phyloP scores from a whole-genome alignment of 2,113 vertebrate species.

The Onychostruthus taczanowskii region DNA sequence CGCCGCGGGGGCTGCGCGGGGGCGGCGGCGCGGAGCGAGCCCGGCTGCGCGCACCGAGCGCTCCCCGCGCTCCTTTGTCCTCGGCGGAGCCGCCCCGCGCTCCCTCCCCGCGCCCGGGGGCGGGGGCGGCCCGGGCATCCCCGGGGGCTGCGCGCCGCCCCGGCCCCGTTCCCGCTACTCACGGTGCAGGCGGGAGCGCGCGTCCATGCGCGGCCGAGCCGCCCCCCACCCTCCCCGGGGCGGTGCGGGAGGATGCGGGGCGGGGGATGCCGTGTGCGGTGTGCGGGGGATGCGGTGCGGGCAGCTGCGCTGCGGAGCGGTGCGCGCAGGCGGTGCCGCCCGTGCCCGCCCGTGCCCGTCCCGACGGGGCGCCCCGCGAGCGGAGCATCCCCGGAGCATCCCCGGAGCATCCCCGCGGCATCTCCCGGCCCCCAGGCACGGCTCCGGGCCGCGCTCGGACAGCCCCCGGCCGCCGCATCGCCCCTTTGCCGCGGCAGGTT shows the following conservation, averaged over 20 bases:
- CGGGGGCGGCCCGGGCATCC: too few relatives aligned
- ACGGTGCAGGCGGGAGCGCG: too few relatives aligned
- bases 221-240: not conserved
- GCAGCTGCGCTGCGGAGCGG: not conserved
- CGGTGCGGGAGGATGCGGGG: not conserved
- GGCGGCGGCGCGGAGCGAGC: not conserved
- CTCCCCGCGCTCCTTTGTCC: not conserved
- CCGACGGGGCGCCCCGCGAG: not conserved
- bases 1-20: not conserved
- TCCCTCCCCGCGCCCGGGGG: too few relatives aligned
- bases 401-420: not conserved
- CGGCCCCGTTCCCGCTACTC: too few relatives aligned
- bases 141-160: too few relatives aligned
- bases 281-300: too few relatives aligned
- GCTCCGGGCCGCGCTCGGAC: too few relatives aligned
- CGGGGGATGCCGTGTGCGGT: not conserved
- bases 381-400: not conserved
- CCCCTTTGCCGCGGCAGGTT: fast-evolving
- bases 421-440: too few relatives aligned
- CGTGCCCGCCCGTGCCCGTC: not conserved
- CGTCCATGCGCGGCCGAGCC: too few relatives aligned
- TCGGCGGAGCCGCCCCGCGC: not conserved
- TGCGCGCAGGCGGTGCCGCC: not conserved
- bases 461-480: not conserved
- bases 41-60: not conserved